phyloP scores from a whole-genome alignment of 2,113 vertebrate genomes.

The Rhineura floridana region DNA sequence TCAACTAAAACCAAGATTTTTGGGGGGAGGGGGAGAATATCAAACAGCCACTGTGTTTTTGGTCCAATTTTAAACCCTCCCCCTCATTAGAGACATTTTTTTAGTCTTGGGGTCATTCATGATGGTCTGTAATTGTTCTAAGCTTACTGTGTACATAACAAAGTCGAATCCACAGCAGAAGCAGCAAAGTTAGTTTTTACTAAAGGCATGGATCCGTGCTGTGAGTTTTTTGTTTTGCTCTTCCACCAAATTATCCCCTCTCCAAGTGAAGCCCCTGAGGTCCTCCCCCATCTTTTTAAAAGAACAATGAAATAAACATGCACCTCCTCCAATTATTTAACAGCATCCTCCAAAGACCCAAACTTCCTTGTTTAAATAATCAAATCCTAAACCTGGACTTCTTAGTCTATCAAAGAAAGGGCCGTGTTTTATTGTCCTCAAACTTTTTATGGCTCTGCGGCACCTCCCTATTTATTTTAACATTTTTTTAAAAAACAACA shows the following conservation, averaged over 20 bases:
- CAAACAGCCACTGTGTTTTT: conserved; percentile 1
- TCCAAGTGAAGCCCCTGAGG: not conserved
- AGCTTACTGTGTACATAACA: not conserved
- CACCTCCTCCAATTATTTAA: conserved; percentile 41
- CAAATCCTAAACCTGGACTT: conserved; percentile 44
- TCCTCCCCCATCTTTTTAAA: conserved; percentile 27
- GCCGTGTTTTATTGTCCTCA: conserved; percentile 49
- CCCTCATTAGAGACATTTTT: conserved; percentile 34
- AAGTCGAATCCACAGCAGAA: not conserved
- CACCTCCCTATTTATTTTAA: conserved; percentile 60
- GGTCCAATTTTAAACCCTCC: conserved; percentile 30
- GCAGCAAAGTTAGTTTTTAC: conserved; percentile 58
- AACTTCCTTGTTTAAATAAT: conserved; percentile 63
- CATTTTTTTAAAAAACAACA: conserved; percentile 38
- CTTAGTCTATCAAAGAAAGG: conserved; percentile 43
- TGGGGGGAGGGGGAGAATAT: conserved; percentile 41
- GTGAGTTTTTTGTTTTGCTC: not conserved
- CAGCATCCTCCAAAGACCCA: conserved; percentile 65
- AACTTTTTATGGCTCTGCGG: conserved; percentile 64
- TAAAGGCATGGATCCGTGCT: conserved; percentile 30
- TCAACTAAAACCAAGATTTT: not conserved
- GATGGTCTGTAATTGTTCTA: not conserved
- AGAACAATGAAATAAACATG: conserved; percentile 43
- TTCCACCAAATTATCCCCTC: not conserved
- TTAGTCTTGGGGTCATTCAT: not conserved